Base-by-base conservation (phyloP, 2,888 invertebrate genomes). In the Zele albiditarsus region DNA sequence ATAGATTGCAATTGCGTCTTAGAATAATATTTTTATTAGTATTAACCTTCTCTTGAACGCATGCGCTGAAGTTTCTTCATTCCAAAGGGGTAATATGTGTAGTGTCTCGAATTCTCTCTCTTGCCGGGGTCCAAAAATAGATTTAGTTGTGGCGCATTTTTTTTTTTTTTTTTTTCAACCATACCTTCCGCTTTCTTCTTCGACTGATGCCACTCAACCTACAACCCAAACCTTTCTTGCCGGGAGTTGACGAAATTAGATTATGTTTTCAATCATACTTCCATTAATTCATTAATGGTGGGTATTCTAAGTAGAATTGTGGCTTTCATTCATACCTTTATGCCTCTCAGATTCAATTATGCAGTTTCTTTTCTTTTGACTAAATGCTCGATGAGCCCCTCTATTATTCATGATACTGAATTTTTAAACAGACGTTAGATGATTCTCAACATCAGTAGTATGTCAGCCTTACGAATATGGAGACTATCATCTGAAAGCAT, bases 101-200 rank as follows among this genome's bases (percentile, higher is more conserved):
- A 82, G 80, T 80, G 79, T 81, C 80, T 63, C 31, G 79, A 81
- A 80, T 83, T 84, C 81, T 82, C 70, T 70, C 68, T 76, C 57
- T 75, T 74, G 75, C 74, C 79, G 75, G 77, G 73, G 75, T 75
- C 84, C 80, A 81, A 87, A 84, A 88, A 88, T 88, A 88, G 88
- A 70, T 78, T 78, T 77, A 79, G 80, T 81, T 81, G 81, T 76
- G 82, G 78, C 70, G 73, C 73, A 70, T 67, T 76, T 79, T 77
- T 77, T 78, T 80, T 70, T 73, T 77, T 42, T 65, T 70, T 68
- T 38, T 23, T 42, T 53, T 58, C 31, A 28, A 31, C n/a, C n/a
- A 62, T 31, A 27, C 31, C 31, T 28, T 23, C 20, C 58, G 14
- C 58, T 14, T 31, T 57, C 76, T 73, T 60, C 71, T 76, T 28